phyloP scores from a whole-genome alignment of 2,113 vertebrate genomes.

The Nymphicus hollandicus region DNA sequence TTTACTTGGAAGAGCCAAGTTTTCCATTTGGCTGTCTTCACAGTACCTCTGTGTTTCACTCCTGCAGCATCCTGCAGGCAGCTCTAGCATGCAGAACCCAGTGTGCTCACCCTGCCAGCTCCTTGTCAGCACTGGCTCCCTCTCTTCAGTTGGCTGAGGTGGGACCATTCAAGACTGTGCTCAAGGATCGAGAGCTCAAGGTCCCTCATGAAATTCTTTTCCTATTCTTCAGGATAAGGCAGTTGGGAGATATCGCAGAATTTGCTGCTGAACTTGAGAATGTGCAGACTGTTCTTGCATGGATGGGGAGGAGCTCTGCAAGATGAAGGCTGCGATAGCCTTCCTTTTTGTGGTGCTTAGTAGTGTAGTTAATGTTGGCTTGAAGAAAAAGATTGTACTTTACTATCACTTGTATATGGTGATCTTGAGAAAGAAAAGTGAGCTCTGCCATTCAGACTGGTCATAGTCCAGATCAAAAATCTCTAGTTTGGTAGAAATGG shows the following conservation, averaged over 20 bases:
- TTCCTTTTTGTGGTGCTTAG: background rate
- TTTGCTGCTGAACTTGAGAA: background rate
- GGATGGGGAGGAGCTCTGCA: background rate
- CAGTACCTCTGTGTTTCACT: background rate
- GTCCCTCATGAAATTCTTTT: background rate
- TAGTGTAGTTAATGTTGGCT: background rate
- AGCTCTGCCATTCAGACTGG: background rate
- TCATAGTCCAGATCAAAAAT: background rate
- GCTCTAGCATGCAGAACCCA: background rate
- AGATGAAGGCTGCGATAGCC: background rate
- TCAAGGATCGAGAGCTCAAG: background rate
- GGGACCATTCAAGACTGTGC: background rate
- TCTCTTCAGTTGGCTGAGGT: background rate
- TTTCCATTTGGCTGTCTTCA: background rate
- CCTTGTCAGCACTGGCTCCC: fast-evolving
- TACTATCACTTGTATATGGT: background rate
- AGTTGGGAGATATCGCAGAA: background rate
- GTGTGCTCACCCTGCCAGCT: background rate
- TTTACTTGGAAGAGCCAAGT: background rate
- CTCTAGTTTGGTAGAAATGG: background rate
- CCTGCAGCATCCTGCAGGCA: background rate
- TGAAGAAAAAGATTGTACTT: background rate
- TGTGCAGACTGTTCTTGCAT: background rate
- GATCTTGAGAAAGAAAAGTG: background rate
- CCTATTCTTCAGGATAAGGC: background rate